Base-by-base conservation (phyloP, 1,140 invertebrate genomes). In the Leptinotarsa lineolata region DNA sequence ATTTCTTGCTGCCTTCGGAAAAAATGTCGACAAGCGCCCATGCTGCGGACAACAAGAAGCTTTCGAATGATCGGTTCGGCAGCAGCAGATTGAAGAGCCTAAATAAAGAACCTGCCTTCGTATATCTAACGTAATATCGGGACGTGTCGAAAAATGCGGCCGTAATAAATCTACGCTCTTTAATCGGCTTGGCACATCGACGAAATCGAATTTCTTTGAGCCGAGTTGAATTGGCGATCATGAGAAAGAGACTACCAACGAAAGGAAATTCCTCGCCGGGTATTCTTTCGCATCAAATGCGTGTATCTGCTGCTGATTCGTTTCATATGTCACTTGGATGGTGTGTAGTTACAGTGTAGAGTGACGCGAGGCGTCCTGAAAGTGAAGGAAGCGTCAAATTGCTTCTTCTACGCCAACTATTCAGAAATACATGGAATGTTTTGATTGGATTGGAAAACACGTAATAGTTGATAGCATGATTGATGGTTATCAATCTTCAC, bases 91-190 rank as follows among this genome's bases (percentile, higher is more conserved):
- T 65, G 63, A 65, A 65, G 63, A 65, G 66, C 66, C 45, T 68
- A 68, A 68, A 68, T 68, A 68, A 68, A 68, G 66, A 68, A 68
- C 66, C 66, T 68, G 45, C 66, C 39, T 48, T 46, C 61, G 66
- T 45, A 68, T 68, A 68, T 68, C 66, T 68, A 68, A 68, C 45
- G 66, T 68, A 68, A 68, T 68, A 68, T 68, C 66, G 45, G 66
- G 39, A 68, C 66, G 66, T 68, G 39, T 68, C 66, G 66, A 68
- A 68, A 68, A 68, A 68, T 68, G 16, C 66, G 30, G 66, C 66
- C 20, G 66, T 21, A 68, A 68, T 68, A 68, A 68, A 68, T 68
- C 66, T 45, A 48, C 66, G 66, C 21, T 18, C 39, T 68, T 68
- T 68, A 68, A 68, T 68, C 66, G 66, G 16, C 66, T 68, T 45